A percentile compares a stretch with the other conserved stretches of the same genome.
Conservation (phyloP, 2,888 invertebrate species). For the Cephus pygmeus region DNA sequence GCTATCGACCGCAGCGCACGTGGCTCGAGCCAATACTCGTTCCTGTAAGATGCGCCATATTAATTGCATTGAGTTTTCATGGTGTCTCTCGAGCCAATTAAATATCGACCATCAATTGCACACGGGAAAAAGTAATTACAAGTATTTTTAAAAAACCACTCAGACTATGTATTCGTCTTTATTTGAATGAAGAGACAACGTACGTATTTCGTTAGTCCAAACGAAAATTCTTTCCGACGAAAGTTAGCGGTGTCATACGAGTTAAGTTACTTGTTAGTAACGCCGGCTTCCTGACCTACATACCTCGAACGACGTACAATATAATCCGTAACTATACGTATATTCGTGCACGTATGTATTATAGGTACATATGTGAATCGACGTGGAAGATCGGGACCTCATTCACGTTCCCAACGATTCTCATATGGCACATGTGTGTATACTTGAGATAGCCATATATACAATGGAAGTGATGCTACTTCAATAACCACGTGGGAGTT, state of each 20-base stretch:
- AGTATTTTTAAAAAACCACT: neutral
- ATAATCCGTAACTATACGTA: constrained; percentile 18
- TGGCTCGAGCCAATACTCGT: neutral
- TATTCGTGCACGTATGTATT: neutral
- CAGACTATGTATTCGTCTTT: neutral
- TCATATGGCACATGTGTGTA: constrained; percentile 1
- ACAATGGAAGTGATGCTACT: no score
- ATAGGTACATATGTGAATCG: neutral
- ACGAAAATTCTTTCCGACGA: constrained; percentile 43
- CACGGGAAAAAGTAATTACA: neutral
- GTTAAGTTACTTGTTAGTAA: constrained; percentile 48
- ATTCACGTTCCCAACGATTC: constrained; percentile 30
- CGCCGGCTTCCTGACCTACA: constrained; percentile 62
- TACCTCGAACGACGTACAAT: constrained; percentile 48
- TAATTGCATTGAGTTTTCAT: neutral
- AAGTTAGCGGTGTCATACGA: constrained; percentile 36
- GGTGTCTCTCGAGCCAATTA: neutral
- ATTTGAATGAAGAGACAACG: constrained; percentile 7
- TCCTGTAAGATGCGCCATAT: neutral
- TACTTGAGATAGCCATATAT: neutral
- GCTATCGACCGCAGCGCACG: neutral
- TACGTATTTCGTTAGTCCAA: constrained; percentile 33
- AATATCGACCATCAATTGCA: neutral
- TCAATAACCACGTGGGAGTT: neutral
- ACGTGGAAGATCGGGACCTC: constrained; percentile 24